phyloP scores from a whole-genome alignment of 2,113 vertebrate genomes.

The Scartelaos histophorus region DNA sequence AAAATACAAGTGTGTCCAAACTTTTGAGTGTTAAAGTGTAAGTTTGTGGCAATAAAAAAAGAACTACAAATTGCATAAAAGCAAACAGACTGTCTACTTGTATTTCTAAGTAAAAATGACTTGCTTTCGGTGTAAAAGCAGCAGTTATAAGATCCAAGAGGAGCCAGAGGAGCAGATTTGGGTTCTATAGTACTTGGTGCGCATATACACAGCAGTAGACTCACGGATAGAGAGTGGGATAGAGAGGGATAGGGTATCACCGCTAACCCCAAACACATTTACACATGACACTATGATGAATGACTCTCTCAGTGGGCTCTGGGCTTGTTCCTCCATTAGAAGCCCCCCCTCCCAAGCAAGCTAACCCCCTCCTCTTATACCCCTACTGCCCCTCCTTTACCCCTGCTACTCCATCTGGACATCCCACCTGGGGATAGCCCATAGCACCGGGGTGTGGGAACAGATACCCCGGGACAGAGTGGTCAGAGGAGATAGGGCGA shows the following conservation, averaged over 20 bases:
- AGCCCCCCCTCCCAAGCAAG: conserved; percentile 56
- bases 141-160: background rate
- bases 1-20: too few relatives aligned
- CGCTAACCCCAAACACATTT: conserved; percentile 87
- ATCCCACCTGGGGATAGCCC: conserved; percentile 59
- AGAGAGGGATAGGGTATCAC: conserved; percentile 83
- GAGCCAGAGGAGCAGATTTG: conserved; percentile 31
- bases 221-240: conserved; percentile 65
- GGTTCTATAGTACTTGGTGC: conserved; percentile 45
- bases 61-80: too few relatives aligned
- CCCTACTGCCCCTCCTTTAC: conserved; percentile 4
- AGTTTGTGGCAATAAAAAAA: too few relatives aligned
- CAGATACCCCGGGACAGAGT: background rate
- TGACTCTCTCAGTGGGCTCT: conserved; percentile 79
- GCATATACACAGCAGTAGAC: conserved; percentile 66
- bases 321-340: conserved; percentile 83
- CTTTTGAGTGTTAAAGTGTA: too few relatives aligned
- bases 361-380: conserved; percentile 25
- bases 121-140: too few relatives aligned
- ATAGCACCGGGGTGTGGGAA: background rate
- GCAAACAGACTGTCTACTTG: too few relatives aligned
- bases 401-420: conserved; percentile 84
- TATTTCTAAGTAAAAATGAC: too few relatives aligned
- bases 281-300: conserved; percentile 95
- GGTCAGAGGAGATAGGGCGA: background rate